Evolutionary conservation across 2,113 vertebrate genomes (phyloP), one percentile per base, ranked within the genome.

Genomic region (pig (Sus scrofa)): DNA sequence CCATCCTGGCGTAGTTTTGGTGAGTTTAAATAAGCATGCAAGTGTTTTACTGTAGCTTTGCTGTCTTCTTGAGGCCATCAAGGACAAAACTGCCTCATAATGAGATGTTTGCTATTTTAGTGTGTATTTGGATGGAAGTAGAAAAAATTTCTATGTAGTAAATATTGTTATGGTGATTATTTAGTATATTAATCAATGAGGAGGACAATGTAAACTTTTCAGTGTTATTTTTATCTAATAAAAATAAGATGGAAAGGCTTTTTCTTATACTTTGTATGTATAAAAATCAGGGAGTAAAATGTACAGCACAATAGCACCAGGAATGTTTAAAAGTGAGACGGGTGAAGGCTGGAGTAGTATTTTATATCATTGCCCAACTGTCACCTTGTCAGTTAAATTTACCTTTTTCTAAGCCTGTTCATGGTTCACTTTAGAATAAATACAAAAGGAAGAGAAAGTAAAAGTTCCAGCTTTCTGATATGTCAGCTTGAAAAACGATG

Each of bases 401-500:
- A 86, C 39, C 83, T 84, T 22, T 96, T 34, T 6, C 1, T 3
- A 82, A 89, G 34, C 13, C 22, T 96, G 19, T 85, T 93, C 39
- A 85, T 39, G 52, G 52, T 84, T 94, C n/a, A 68, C 13, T 93
- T 86, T 88, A 96, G 44, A 85, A 92, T 87, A 56, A 93, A 65
- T 86, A 60, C 39, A 89, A 60, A 65, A 13, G 14, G 14, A 91
- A 82, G 18, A 16, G 92, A 89, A 87, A 60, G 44, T 62, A 77
- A 95, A 75, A n/a, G 1, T 1, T 65, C 13, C 39, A 84, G 3
- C 16, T 90, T 96, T 97, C 86, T 91, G 50, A 92, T 95, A 97
- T 97, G 71, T 34, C 74, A 85, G 24, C 50, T 91, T 95, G 58
- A 97, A 97, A 86, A 95, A 95, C 94, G 78, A 91, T 86, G 58